Conservation (phyloP, 2,888 invertebrate species). For the Oasisia sp. region DNA sequence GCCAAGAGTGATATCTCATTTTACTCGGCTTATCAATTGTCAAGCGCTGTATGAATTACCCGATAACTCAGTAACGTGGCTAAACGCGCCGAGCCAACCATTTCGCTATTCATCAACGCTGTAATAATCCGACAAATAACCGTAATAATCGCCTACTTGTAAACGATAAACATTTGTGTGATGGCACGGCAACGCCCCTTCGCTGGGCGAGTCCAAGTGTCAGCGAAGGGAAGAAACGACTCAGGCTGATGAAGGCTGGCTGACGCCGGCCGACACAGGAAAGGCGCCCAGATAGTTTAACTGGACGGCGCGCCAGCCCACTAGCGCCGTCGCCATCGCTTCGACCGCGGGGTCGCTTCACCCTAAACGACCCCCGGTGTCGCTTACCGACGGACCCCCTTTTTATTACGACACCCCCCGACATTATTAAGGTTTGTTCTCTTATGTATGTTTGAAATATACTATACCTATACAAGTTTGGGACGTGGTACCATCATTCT, state of each 20-base stretch:
- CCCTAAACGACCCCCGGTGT: neutral
- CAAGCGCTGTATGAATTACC: neutral
- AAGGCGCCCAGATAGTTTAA: neutral
- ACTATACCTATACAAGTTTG: neutral
- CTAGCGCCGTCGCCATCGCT: neutral
- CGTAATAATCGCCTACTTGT: neutral
- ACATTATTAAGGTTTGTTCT: neutral
- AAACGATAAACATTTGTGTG: neutral
- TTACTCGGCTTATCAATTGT: neutral
- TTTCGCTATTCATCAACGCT: neutral
- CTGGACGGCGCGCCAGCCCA: neutral
- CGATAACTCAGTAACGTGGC: neutral
- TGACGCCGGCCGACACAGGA: neutral
- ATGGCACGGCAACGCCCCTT: neutral
- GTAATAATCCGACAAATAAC: neutral
- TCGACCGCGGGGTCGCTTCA: neutral
- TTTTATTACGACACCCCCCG: neutral
- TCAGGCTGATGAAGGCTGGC: slow-evolving; percentile 3
- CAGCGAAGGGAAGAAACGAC: neutral
- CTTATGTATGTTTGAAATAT: neutral
- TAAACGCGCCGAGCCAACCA: neutral
- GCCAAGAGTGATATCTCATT: neutral
- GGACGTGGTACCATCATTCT: neutral
- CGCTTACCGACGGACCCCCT: neutral
- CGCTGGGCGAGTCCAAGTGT: neutral